Evolutionary conservation across 1,140 invertebrate genomes (phyloP), one percentile per base, ranked within the genome.

Genomic region (Cherax destructor): DNA sequence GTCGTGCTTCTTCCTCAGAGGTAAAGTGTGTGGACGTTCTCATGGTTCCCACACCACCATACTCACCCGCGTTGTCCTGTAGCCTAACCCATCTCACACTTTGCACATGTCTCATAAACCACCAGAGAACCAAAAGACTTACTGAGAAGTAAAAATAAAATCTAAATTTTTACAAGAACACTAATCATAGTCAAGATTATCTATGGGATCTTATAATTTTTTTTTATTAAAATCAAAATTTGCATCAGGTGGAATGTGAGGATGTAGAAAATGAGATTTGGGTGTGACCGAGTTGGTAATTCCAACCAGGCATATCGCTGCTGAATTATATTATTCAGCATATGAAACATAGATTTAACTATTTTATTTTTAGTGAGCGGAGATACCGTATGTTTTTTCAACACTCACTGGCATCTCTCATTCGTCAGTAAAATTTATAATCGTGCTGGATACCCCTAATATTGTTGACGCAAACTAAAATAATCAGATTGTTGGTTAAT

Each of bases 1-100:
- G 77, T 88, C 79, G 77, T 52, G 86, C 86, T 88, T 61, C 86
- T 72, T 88, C 86, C 86, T 88, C 86, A 80, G 77, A 81, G 72
- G 72, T 83, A 47, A 83, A 86, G 85, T 50, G 78, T 88, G 77
- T 83, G 30, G 56, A 21, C 61, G 47, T 56, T 83, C 81, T n/a
- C 77, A 56, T 79, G 50, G 69, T 69, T 65, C 69, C 69, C 69
- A 69, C 61, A 69, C 61, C 61, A 69, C 21, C 21, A 56, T 16
- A 69, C 69, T 24, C 69, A 74, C 24, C 69, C 69, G 69, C n/a
- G 24, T n/a, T 4, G 69, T 74, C 69, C 24, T 74, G 69, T 30
- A 21, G 69, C 18, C 69, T 74, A 74, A 74, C 69, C 69, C 69
- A 74, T 30, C 79, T 21, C 24, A 52, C 52, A 81, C 50, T 81